Evolutionary conservation across 2,797 vertebrate genomes (phyloP), one percentile per base, ranked within the genome.

Genomic region (Tokudaia tokunoshimensis): DNA sequence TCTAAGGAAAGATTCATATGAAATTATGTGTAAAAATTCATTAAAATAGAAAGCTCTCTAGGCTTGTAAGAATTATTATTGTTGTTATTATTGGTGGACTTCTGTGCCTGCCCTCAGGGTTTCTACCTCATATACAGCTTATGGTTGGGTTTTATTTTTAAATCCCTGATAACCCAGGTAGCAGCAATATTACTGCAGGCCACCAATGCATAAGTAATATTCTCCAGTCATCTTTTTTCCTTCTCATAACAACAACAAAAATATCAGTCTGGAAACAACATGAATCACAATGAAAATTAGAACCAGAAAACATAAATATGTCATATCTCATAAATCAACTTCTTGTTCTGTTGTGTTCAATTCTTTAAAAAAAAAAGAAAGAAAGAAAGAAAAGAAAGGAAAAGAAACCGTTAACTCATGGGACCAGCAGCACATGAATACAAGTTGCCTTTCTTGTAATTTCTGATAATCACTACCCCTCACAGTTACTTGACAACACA

Each of bases 241-340:
- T 97, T 94, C 80, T 97, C 82, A 96, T 90, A 97, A 97, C 93
- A 97, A 95, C 8, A 96, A 88, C 96, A 89, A 94, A 96, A 98
- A 97, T 96, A 97, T 94, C 96, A 97, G 95, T 97, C 44, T 97
- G 80, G 91, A 98, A 98, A 95, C 47, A 93, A 97, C 97, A 95
- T 0, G 26, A 96, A 97, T 96, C 95, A 97, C 97, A 97, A 97
- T 97, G 88, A 97, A 97, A 97, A 98, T 97, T 59, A 97, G 97
- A 97, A 95, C 95, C 95, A 81, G 86, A 96, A 29, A 98, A 95
- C 29, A 97, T 55, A 97, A 88, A 93, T 92, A 97, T 95, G 86
- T 97, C 74, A 72, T 98, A 98, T 97, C 95, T 92, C 96, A 97
- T 93, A 97, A 96, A 98, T 96, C 47, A 86, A 89, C 96, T 94